Evolutionary conservation across 2,113 vertebrate species (phyloP).

Genomic region (Trochalopteron elliotii): DNA sequence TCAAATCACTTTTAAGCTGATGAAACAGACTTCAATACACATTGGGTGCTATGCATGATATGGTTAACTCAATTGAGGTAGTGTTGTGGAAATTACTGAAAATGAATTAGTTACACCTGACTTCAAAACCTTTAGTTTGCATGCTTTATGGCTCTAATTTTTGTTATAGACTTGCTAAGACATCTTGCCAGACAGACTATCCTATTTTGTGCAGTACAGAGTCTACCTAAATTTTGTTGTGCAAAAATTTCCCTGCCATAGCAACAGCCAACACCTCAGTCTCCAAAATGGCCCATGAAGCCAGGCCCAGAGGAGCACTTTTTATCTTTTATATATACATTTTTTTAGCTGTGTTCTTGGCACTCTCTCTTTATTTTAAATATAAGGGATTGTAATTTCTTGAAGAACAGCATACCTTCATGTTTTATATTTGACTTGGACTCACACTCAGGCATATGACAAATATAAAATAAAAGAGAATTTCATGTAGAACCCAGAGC

Average conservation of each 20-base stretch:
- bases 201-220: not conserved
- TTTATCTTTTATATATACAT: not conserved
- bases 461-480: not conserved
- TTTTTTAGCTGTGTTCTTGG: not conserved
- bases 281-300: not conserved
- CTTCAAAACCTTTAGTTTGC: not conserved
- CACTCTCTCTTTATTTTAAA: not conserved
- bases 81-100: not conserved
- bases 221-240: not conserved
- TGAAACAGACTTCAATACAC: not conserved
- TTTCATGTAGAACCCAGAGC: not conserved
- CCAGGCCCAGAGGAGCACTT: not conserved
- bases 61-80: not conserved
- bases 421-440: not conserved
- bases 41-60: not conserved
- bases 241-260: not conserved
- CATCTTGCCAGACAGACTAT: not conserved
- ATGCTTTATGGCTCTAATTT: not conserved
- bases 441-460: not conserved
- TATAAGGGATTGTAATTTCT: not conserved
- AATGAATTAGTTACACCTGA: not conserved
- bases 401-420: not conserved
- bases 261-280: not conserved
- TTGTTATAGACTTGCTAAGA: not conserved
- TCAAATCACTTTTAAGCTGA: not conserved